Percentiles rank a stretch among this genome's conserved stretches.
phyloP scores from a whole-genome alignment of 2,888 invertebrate species.

The Amblyteles armatorius region DNA sequence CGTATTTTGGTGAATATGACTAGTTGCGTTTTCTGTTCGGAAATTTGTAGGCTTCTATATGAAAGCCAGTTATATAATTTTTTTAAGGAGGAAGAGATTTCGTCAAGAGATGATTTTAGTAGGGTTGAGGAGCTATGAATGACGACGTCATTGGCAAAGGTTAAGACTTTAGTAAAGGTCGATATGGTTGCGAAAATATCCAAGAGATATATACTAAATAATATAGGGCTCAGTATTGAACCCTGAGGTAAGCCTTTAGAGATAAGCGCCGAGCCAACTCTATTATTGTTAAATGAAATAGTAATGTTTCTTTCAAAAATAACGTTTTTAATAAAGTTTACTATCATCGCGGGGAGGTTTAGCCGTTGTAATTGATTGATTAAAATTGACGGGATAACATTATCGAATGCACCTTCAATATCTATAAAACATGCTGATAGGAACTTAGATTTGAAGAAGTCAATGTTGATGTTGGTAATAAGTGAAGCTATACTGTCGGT shows the following conservation, averaged over 20 bases:
- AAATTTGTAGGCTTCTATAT: no score
- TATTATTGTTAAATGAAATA: conserved; percentile 4
- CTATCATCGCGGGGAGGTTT: neutral
- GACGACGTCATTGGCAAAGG: neutral
- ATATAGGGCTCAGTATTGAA: neutral
- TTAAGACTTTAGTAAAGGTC: neutral
- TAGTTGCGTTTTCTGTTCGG: no score
- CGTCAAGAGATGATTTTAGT: no score
- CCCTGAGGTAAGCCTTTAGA: neutral
- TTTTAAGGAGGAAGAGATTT: no score
- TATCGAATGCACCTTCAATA: conserved; percentile 11
- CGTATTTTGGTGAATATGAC: no score
- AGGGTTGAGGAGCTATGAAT: neutral
- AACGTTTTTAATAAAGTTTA: conserved; percentile 17
- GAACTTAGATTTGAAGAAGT: conserved; percentile 3
- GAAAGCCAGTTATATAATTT: no score
- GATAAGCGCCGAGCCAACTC: neutral
- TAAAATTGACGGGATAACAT: conserved; percentile 12
- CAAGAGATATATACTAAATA: neutral
- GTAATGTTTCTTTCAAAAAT: neutral
- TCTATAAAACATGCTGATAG: conserved; percentile 7
- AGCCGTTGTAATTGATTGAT: neutral
- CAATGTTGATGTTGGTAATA: conserved; percentile 5
- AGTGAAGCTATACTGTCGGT: conserved; percentile 6
- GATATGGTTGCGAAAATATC: neutral